Evolutionary conservation across 2,797 vertebrate species (phyloP).

Genomic region (Coregonus sp.): DNA sequence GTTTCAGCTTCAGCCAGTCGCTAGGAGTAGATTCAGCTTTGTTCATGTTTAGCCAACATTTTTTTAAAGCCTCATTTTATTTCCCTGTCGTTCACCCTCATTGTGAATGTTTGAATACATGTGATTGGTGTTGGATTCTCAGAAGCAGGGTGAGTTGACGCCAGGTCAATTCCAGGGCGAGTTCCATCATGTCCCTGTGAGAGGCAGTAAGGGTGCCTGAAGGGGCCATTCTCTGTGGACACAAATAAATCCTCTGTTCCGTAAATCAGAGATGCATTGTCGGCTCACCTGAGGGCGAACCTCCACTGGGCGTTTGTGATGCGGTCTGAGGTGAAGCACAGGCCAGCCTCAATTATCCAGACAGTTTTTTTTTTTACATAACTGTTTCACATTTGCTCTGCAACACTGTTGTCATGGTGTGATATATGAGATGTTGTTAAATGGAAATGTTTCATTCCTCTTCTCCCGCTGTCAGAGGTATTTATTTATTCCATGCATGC

Average conservation of each 20-base stretch:
- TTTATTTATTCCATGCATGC: too few species aligned
- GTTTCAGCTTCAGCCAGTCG: conserved; percentile 15
- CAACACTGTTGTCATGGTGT: conserved; percentile 27
- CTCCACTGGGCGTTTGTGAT: background rate
- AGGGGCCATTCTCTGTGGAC: conserved; percentile 1
- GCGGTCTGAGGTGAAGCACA: background rate
- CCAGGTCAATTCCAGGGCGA: background rate
- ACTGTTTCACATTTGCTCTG: background rate
- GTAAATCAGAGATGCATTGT: background rate
- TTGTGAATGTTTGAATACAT: background rate
- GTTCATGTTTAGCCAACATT: background rate
- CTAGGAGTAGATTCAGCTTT: conserved; percentile 1
- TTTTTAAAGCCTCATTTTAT: background rate
- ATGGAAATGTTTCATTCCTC: background rate
- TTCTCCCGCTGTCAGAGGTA: too few species aligned
- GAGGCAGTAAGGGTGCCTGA: background rate
- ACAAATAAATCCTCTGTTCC: background rate
- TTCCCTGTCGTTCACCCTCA: background rate
- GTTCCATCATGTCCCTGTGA: background rate
- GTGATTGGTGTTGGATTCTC: background rate
- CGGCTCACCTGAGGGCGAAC: background rate
- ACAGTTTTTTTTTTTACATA: background rate
- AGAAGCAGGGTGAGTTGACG: conserved; percentile 1
- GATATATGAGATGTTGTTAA: conserved; percentile 11
- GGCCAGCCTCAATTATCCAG: background rate